phyloP scores from a whole-genome alignment of 2,113 vertebrate species.

The Myodes glareolus region DNA sequence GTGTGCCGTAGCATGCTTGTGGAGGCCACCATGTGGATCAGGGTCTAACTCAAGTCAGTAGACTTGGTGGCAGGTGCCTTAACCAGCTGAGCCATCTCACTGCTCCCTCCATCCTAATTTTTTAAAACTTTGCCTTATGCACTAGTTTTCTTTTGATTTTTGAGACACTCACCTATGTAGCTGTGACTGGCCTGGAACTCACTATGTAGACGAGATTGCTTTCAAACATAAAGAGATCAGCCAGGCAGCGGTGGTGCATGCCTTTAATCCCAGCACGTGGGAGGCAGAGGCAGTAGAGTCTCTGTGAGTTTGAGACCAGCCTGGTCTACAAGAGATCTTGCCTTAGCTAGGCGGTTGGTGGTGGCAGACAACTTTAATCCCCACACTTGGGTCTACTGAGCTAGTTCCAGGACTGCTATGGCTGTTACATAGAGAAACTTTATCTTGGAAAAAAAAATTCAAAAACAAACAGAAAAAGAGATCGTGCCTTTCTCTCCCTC shows the following conservation, averaged over 20 bases:
- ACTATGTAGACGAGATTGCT: background rate
- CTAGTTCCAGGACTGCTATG: no score
- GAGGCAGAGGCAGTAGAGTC: no score
- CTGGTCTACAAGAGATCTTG: no score
- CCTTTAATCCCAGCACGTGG: no score
- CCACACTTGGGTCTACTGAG: no score
- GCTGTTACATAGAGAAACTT: no score
- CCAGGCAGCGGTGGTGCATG: fast-evolving
- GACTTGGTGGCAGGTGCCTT: background rate
- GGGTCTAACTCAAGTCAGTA: background rate
- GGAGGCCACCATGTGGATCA: background rate
- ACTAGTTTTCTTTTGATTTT: background rate
- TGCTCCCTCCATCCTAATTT: background rate
- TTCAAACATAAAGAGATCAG: background rate
- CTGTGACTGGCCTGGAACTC: background rate
- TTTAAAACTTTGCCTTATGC: conserved; percentile 5
- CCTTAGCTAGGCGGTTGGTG: no score
- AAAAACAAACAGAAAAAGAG: no score
- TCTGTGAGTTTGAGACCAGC: no score
- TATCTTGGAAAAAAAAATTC: no score
- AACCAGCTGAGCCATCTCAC: background rate
- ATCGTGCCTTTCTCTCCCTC: background rate
- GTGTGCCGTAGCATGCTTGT: background rate
- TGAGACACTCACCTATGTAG: background rate
- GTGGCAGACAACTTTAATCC: no score